Conservation (phyloP, 2,888 invertebrate species). For the Cremastinae sp. region DNA sequence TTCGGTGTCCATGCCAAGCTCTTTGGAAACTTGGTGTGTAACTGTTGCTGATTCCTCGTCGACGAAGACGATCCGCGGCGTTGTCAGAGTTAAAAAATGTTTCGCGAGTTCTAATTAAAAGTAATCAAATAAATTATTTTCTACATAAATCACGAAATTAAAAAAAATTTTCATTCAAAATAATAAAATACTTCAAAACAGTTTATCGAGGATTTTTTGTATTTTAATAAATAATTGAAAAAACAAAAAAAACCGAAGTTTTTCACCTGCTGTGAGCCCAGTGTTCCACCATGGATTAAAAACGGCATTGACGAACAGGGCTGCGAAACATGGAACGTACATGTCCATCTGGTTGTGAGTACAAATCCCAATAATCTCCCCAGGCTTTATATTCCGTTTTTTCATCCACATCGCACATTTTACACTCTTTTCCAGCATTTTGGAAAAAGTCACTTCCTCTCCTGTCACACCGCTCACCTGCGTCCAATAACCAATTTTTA, state of each 20-base stretch:
- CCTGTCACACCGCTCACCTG: conserved; percentile 61
- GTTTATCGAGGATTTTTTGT: background rate
- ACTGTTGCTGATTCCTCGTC: conserved; percentile 39
- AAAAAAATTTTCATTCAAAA: background rate
- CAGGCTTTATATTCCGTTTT: conserved; percentile 57
- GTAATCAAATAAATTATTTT: background rate
- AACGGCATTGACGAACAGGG: conserved; percentile 61
- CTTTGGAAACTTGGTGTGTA: conserved; percentile 39
- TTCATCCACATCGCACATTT: conserved; percentile 64
- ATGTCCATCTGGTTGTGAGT: conserved; percentile 62
- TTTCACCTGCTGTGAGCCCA: conserved; percentile 53
- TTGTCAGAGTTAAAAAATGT: conserved; percentile 50
- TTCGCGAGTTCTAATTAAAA: conserved; percentile 38
- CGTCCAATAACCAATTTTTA: background rate
- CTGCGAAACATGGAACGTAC: conserved; percentile 58
- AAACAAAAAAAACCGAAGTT: no score
- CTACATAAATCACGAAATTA: background rate
- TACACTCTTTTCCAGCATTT: conserved; percentile 58
- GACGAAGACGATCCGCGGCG: conserved; percentile 61
- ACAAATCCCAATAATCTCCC: conserved; percentile 62
- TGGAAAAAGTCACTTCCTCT: conserved; percentile 53
- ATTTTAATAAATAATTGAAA: background rate
- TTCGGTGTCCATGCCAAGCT: conserved; percentile 50
- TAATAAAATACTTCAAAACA: background rate
- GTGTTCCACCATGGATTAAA: conserved; percentile 63